Percentiles rank a stretch among this genome's conserved stretches.
phyloP scores from a whole-genome alignment of 1,140 invertebrate species.

The Drosophila jambulina region DNA sequence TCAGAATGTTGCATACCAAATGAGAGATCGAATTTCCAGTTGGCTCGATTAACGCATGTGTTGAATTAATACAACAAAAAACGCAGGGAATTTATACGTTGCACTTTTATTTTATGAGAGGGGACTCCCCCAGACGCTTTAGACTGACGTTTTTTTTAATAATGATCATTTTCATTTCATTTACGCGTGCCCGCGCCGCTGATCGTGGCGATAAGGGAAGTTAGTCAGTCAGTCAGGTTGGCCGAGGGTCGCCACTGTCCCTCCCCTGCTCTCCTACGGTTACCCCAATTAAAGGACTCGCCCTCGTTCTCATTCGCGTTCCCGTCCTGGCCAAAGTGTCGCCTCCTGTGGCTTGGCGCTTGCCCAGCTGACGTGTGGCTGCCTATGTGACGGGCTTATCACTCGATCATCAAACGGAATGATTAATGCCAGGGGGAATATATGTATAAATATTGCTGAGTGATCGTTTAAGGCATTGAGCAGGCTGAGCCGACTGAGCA shows the following conservation, averaged over 20 bases:
- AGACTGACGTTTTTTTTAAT: conserved; percentile 56
- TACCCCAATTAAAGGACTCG: conserved; percentile 59
- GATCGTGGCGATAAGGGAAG: conserved; percentile 66
- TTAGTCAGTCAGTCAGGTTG: conserved; percentile 33
- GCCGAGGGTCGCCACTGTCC: conserved; percentile 31
- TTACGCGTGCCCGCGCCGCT: conserved; percentile 70
- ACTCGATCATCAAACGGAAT: conserved; percentile 60
- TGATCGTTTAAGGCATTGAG: conserved; percentile 66
- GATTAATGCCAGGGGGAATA: conserved; percentile 59
- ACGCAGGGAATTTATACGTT: conserved; percentile 45
- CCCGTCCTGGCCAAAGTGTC: conserved; percentile 53
- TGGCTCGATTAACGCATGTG: conserved; percentile 75
- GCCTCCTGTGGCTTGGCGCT: conserved; percentile 80
- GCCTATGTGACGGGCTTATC: conserved; percentile 71
- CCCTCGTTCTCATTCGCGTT: conserved; percentile 33
- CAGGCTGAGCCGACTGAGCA: conserved; percentile 4
- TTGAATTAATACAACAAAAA: conserved; percentile 68
- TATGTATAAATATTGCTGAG: conserved; percentile 57
- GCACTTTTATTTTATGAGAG: conserved; percentile 68
- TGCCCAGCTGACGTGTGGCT: conserved; percentile 79
- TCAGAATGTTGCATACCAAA: conserved; percentile 57
- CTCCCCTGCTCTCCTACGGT: conserved; percentile 32
- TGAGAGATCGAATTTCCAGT: conserved; percentile 68
- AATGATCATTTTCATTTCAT: conserved; percentile 84
- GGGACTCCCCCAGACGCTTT: conserved; percentile 25